Percentiles rank a stretch among this genome's conserved stretches.
Conservation (phyloP, 2,888 invertebrate species). For the Arge pagana region DNA sequence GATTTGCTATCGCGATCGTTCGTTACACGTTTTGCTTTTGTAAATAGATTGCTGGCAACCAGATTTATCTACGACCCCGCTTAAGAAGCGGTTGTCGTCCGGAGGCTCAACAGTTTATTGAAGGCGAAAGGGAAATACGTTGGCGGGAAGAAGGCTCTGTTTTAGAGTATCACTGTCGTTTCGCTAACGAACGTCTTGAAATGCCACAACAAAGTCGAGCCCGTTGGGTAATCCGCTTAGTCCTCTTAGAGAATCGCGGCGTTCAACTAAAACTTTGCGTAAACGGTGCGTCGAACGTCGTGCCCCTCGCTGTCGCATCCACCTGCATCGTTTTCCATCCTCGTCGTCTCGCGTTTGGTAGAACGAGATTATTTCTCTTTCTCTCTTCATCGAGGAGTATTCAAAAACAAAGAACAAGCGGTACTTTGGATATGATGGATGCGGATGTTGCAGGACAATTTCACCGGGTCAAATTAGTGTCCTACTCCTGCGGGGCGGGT, state of each 20-base stretch:
- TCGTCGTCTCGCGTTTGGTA: too few species aligned
- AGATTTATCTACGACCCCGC: too few species aligned
- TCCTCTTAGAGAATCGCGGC: slow-evolving; percentile 4
- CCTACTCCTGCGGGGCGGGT: slow-evolving; percentile 38
- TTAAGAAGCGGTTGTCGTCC: slow-evolving; percentile 9
- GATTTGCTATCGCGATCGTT: too few species aligned
- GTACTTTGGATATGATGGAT: too few species aligned
- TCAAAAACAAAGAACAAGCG: too few species aligned
- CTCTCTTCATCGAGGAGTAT: too few species aligned
- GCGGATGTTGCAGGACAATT: slow-evolving; percentile 38
- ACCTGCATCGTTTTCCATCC: too few species aligned
- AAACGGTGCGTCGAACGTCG: too few species aligned
- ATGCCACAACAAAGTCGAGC: slow-evolving; percentile 48
- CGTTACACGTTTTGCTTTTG: slow-evolving; percentile 7
- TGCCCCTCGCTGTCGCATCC: too few species aligned
- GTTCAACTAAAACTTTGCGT: slow-evolving; percentile 9
- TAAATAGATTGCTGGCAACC: too few species aligned
- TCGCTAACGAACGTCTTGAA: slow-evolving; percentile 50
- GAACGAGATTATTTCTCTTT: too few species aligned
- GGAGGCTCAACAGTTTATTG: slow-evolving; percentile 12
- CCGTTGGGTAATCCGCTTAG: slow-evolving; percentile 43
- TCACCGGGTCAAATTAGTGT: slow-evolving; percentile 52
- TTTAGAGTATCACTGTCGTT: slow-evolving; percentile 35
- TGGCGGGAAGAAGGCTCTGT: neutral
- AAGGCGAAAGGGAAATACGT: neutral